A percentile compares a stretch with the other conserved stretches of the same genome.
Conservation (phyloP, 2,888 invertebrate species). For the Dinocampus coccinellae region DNA sequence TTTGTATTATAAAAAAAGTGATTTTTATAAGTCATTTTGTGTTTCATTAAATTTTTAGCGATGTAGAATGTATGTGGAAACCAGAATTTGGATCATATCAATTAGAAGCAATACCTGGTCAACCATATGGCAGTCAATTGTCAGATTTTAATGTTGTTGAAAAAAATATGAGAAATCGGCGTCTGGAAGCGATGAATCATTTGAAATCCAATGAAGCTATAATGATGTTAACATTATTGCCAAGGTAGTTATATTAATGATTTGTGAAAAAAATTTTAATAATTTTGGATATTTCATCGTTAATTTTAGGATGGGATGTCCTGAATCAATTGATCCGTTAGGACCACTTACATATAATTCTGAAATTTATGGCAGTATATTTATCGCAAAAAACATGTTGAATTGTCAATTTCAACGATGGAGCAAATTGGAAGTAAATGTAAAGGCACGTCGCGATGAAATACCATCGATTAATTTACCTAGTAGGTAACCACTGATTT, state of each 20-base stretch:
- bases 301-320: slow-evolving; percentile 82
- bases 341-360: slow-evolving; percentile 78
- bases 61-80: slow-evolving; percentile 91
- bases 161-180: slow-evolving; percentile 92
- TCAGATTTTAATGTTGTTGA: slow-evolving; percentile 98
- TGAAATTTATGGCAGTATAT: slow-evolving; percentile 85
- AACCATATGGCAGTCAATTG: slow-evolving; percentile 91
- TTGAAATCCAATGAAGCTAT: slow-evolving; percentile 84
- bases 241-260: slow-evolving; percentile 75
- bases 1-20: neutral
- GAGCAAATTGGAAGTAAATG: slow-evolving; percentile 91
- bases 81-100: slow-evolving; percentile 98
- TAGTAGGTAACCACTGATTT: slow-evolving; percentile 72
- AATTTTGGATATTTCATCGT: slow-evolving; percentile 45
- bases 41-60: slow-evolving; percentile 48
- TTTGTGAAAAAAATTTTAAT: neutral
- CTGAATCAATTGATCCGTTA: slow-evolving; percentile 87
- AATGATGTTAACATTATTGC: slow-evolving; percentile 93
- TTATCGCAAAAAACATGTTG: slow-evolving; percentile 95
- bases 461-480: slow-evolving; percentile 97
- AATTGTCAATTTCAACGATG: slow-evolving; percentile 94
- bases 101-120: slow-evolving; percentile 98
- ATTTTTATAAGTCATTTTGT: neutral
- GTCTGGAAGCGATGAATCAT: slow-evolving; percentile 85
- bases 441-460: slow-evolving; percentile 89